phyloP scores from a whole-genome alignment of 2,113 vertebrate genomes.

The Cygnus atratus region DNA sequence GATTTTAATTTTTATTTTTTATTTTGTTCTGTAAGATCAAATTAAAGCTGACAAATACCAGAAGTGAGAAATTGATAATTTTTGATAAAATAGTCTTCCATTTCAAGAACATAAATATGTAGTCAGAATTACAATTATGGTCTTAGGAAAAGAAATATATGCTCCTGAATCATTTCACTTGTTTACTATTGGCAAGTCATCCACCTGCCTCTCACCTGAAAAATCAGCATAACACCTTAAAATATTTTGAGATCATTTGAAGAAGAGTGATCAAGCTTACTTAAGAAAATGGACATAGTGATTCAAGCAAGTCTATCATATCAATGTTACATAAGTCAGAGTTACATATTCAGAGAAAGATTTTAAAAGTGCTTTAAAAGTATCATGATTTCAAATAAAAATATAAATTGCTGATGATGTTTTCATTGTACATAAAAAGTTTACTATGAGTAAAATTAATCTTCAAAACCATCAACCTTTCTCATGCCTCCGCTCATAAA shows the following conservation, averaged over 20 bases:
- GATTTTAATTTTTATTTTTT: not conserved
- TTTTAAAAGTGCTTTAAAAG: not conserved
- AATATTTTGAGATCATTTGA: not conserved
- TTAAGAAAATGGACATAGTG: not conserved
- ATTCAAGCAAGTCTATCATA: not conserved
- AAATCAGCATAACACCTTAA: not conserved
- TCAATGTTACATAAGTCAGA: not conserved
- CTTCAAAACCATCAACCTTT: too few species aligned
- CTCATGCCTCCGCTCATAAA: not conserved
- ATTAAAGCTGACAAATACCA: not conserved
- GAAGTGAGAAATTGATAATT: not conserved
- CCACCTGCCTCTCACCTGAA: not conserved
- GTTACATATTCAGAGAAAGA: not conserved
- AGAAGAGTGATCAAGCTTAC: not conserved
- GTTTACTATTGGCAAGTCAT: not conserved
- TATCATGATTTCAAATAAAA: not conserved
- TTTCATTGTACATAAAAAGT: not conserved
- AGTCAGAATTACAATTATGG: not conserved
- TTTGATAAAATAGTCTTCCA: not conserved
- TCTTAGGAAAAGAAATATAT: not conserved
- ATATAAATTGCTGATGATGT: not conserved
- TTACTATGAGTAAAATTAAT: not conserved
- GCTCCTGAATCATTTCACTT: not conserved
- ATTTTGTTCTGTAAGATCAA: not conserved
- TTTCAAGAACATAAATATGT: not conserved